Evolutionary conservation across 1,140 invertebrate species (phyloP), one percentile per base, ranked within the genome.

Genomic region (Gonioctena quinquepunctata): DNA sequence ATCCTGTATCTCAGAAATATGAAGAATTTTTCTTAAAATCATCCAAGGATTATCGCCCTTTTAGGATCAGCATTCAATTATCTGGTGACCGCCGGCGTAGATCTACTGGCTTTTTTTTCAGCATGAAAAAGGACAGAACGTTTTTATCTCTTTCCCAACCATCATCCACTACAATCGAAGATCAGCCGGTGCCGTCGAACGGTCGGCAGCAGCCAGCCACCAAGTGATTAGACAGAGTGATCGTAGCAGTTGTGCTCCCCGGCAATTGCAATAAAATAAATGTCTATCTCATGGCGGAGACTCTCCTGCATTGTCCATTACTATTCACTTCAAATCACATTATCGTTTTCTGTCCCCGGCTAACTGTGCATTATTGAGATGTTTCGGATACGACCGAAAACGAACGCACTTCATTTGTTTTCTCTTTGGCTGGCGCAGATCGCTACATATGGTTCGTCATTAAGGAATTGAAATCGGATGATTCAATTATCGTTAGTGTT

Each of bases 181-280:
- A 54, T 26, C 25, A 26, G 63, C n/a, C 26, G 49, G 48, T n/a
- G 11, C 16, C 25, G 63, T 26, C 33, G 49, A n/a, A 23, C 21
- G 33, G n/a, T 18, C 16, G 8, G 50, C 26, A 65, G 22, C 52
- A 52, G 50, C 21, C 7, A 13, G 56, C 21, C n/a, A 25, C 56
- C 56, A 69, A 71, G 72, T 74, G 72, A 74, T 74, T 74, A 74
- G 69, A 74, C 69, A 71, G 72, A 74, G 72, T 74, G 72, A 71
- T 74, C 66, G 72, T 68, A 74, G 72, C 72, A 74, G 70, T 74
- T 74, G 75, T 74, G 60, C 70, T 67, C 60, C 16, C 68, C 69
- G 66, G 72, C 70, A 72, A 76, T 72, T 69, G 75, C 66, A 72
- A 77, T 77, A 75, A 76, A 76, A 74, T 76, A 72, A 74, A 77